phyloP scores from a whole-genome alignment of 2,888 invertebrate genomes.

The Aphrophora alni region DNA sequence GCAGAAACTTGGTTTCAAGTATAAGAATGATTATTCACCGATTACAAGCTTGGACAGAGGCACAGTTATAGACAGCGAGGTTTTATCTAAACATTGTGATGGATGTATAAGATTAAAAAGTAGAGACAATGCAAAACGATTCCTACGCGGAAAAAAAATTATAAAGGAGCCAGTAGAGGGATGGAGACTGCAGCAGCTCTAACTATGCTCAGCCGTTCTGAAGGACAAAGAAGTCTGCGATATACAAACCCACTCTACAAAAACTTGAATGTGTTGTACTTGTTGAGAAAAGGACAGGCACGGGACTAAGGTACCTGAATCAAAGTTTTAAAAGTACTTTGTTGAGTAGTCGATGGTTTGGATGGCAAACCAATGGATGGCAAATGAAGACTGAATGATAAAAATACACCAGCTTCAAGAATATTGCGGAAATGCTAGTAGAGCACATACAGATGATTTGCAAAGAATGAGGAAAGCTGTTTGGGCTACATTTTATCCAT shows the following conservation, averaged over 20 bases:
- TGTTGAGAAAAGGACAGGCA: conserved; percentile 7
- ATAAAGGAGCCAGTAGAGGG: conserved; percentile 20
- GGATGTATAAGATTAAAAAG: conserved; percentile 21
- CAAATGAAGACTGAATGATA: conserved; percentile 6
- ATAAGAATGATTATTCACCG: neutral
- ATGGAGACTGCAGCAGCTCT: conserved; percentile 27
- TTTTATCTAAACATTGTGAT: conserved; percentile 28
- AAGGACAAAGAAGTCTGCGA: neutral
- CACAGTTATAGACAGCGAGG: conserved; percentile 26
- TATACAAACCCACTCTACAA: conserved; percentile 6
- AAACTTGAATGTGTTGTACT: conserved; percentile 7
- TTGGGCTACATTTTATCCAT: neutral
- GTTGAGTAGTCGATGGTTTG: too few relatives aligned
- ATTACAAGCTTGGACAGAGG: conserved; percentile 28
- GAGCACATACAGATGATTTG: conserved; percentile 1
- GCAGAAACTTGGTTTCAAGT: conserved; percentile 35
- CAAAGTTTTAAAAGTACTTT: conserved; percentile 15
- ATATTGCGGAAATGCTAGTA: too few relatives aligned
- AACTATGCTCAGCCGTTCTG: conserved; percentile 12
- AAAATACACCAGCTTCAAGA: neutral
- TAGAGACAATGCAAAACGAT: conserved; percentile 2
- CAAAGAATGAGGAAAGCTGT: neutral
- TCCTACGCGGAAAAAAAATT: conserved; percentile 9
- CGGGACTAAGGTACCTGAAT: neutral
- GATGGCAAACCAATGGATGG: conserved; percentile 13